Evolutionary conservation across 1,140 invertebrate species (phyloP).

Genomic region (Anadara kagoshimensis): DNA sequence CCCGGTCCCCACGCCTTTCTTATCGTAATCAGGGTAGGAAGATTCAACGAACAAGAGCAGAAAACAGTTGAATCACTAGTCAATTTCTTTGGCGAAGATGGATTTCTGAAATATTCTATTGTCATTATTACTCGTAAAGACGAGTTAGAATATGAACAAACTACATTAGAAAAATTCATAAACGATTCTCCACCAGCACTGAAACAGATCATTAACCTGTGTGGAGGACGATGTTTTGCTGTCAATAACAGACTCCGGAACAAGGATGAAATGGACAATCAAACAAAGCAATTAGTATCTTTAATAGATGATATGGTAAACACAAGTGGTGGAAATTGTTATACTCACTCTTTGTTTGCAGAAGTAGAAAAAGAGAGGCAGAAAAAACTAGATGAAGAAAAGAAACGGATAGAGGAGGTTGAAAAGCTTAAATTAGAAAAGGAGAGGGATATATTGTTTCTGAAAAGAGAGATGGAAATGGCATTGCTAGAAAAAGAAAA

Average conservation of each 20-base stretch:
- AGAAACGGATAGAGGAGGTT: neutral
- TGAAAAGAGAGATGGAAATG: too few species aligned
- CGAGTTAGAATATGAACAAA: conserved; percentile 7
- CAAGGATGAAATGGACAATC: neutral
- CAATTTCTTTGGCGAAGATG: conserved; percentile 20
- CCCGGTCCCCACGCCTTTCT: conserved; percentile 45
- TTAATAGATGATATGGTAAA: neutral
- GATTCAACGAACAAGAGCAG: conserved; percentile 32
- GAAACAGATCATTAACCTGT: neutral
- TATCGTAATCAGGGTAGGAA: conserved; percentile 21
- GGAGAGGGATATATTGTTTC: too few species aligned
- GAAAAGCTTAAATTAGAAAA: too few species aligned
- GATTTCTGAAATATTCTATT: neutral
- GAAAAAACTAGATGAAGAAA: neutral
- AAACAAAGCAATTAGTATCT: neutral
- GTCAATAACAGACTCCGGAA: conserved; percentile 3
- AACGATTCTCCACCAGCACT: neutral
- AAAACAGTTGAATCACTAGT: conserved; percentile 3
- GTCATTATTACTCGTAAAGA: conserved; percentile 20
- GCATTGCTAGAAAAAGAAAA: too few species aligned
- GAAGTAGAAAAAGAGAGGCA: neutral
- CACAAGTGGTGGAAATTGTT: neutral
- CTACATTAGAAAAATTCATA: neutral
- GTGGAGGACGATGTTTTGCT: conserved; percentile 17
- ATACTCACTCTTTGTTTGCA: neutral